Base-by-base conservation (phyloP, 2,797 vertebrate genomes). In the Pseudopleuronectes americanus region DNA sequence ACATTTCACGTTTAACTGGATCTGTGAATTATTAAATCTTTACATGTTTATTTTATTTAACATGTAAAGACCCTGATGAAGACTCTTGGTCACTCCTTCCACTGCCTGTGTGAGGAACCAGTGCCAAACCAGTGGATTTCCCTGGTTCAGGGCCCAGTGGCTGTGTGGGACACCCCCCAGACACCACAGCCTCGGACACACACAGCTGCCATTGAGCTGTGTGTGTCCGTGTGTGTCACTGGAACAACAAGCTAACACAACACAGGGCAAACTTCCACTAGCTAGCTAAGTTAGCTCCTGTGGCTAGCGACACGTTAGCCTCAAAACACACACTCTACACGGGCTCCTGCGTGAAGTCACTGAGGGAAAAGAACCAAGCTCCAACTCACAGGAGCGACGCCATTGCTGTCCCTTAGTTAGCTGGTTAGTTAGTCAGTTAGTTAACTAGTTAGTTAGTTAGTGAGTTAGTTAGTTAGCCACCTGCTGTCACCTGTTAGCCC, bases 401-500 rank as follows among this genome's bases (percentile, higher is more conserved):
- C 41, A 4, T 4, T 24, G 24, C 10, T 4, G 1, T 45, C 5
- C 24, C 38, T 4, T 12, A 38, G 36, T 38, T 38, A 38, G 7
- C 28, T 31, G 28, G 36, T 31, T 31, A 31, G 28, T 4, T 12
- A 4, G 36, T 1, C 13, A 13, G 36, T 12, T 38, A 12, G 36
- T 13, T 38, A 13, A 12, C 4, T 38, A 13, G 36, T 12, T 38
- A 12, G 36, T 13, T 38, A 13, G 36, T 13, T 4, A 13, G 36
- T 13, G 1, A 13, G 36, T 38, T 38, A 13, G 36, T 12, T 4
- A 10, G 36, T 38, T 38, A 13, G 31, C 57, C 68, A 76, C 67
- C 68, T 82, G 76, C 72, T 68, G 76, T 65, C 87, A 88, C 80
- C 77, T 83, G 81, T 73, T 86, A 83, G 78, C 83, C 54, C 80